phyloP scores from a whole-genome alignment of 2,113 vertebrate species.

The Pteropus alecto region DNA sequence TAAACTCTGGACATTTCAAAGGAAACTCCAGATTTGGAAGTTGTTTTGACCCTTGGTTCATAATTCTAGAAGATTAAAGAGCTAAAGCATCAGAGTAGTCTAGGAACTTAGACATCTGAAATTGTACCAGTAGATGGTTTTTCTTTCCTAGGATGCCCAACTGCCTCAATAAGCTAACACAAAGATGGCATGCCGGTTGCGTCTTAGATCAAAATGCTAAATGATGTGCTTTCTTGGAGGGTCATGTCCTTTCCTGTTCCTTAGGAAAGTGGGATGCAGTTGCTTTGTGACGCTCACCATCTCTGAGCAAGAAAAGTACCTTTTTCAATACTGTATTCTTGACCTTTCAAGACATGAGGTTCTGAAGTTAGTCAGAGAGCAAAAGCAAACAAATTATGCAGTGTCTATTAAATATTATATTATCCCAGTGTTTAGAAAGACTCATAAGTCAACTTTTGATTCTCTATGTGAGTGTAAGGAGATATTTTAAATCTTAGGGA shows the following conservation, averaged over 20 bases:
- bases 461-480: neutral
- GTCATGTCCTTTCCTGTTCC: neutral
- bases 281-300: neutral
- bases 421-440: neutral
- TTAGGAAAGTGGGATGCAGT: neutral
- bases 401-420: neutral
- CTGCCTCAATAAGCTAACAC: neutral
- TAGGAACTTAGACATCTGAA: neutral
- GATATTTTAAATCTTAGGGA: neutral
- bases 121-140: neutral
- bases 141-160: neutral
- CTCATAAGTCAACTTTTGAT: neutral
- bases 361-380: conserved; percentile 41
- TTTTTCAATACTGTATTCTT: conserved; percentile 1
- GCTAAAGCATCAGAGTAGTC: neutral
- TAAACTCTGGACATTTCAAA: neutral
- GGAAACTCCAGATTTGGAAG: neutral
- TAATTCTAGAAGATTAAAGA: neutral
- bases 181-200: neutral
- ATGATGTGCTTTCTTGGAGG: neutral
- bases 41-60: neutral
- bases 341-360: conserved; percentile 49
- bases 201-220: neutral
- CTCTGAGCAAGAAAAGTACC: neutral
- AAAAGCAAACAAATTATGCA: conserved; percentile 38